These are phyloP conservation scores for Clupea harengus DNA, from an alignment of 2,113 vertebrate genomes.

Conservation along the genomic window DNA sequence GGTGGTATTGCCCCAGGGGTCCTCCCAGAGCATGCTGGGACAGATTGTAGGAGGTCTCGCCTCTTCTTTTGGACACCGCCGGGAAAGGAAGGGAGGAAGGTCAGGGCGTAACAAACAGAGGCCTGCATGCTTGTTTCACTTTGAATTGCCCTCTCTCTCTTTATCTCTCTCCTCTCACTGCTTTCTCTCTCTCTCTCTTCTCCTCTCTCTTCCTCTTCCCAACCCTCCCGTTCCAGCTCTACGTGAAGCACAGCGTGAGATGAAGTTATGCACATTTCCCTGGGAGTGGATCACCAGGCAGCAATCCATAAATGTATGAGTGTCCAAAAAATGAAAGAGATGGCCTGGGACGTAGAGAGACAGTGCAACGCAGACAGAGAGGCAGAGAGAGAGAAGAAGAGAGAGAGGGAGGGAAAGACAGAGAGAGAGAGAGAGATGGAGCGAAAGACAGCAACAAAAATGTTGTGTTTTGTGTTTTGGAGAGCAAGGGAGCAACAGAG, in stretches of 20 bases:
- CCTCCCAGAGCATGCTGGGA: slow-evolving; percentile 41
- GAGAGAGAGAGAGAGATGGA: neutral
- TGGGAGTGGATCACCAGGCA: slow-evolving; percentile 25
- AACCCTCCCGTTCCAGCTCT: slow-evolving; percentile 28
- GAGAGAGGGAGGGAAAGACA: neutral
- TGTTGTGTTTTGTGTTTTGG: neutral
- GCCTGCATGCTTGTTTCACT: neutral
- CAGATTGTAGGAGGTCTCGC: slow-evolving; percentile 37
- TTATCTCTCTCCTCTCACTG: neutral
- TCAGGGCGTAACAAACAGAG: slow-evolving; percentile 40
- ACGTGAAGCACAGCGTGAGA: slow-evolving; percentile 40
- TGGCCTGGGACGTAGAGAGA: slow-evolving; percentile 16
- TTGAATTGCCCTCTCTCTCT: neutral
- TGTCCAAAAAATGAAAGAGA: slow-evolving; percentile 47
- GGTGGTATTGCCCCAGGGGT: slow-evolving; percentile 18
- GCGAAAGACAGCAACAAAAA: neutral
- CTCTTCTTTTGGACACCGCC: slow-evolving; percentile 32
- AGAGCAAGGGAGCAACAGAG: neutral
- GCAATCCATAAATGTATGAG: slow-evolving; percentile 55
- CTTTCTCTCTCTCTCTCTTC: neutral
- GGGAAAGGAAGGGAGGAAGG: slow-evolving; percentile 18
- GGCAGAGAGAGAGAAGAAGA: slow-evolving; percentile 9
- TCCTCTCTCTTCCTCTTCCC: slow-evolving; percentile 26
- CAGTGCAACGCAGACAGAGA: neutral
- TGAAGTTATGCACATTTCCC: slow-evolving; percentile 59